Evolutionary conservation across 2,113 vertebrate genomes (phyloP), one percentile per base, ranked within the genome.

Genomic region (Caloenas nicobarica): DNA sequence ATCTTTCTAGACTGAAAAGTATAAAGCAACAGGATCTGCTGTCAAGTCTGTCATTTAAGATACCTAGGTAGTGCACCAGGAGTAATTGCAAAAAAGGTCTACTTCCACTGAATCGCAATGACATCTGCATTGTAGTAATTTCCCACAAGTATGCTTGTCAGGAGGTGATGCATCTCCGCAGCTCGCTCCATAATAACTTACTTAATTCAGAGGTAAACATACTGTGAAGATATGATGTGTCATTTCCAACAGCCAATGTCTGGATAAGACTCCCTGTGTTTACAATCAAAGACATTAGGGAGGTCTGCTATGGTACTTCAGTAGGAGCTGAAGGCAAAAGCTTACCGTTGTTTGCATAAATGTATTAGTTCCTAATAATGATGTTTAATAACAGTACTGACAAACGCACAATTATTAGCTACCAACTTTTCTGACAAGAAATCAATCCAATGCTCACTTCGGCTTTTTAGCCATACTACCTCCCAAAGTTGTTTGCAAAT

Each of bases 111-210:
- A 97, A 97, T 93, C 73, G 76, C 79, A 90, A 94, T 91, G 92
- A 93, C 92, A 97, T 94, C 94, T 97, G 95, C 62, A 65, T 66
- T 93, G 89, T 96, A 96, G 95, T 81, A 78, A 53, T 54, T 77
- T 72, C 88, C 54, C 68, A 68, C 80, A 61, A 26, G 38, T 57
- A 68, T 5, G 72, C 28, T 11, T 65, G 64, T 53, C 94, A 78
- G 95, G 86, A 92, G 93, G 88, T 25, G 89, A 92, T 56, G 93
- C 76, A 83, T 65, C 90, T 83, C 73, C 26, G 54, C 54, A 36
- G n/a, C 81, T 86, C 5, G 0, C 60, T 97, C 91, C 46, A 24
- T 94, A 94, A 44, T 60, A 73, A 34, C 68, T 73, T 60, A 28
- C 34, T 70, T 54, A 54, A 70, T 74, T 71, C 88, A 57, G 42